phyloP scores from a whole-genome alignment of 2,888 invertebrate genomes.

The Metellina segmentata region DNA sequence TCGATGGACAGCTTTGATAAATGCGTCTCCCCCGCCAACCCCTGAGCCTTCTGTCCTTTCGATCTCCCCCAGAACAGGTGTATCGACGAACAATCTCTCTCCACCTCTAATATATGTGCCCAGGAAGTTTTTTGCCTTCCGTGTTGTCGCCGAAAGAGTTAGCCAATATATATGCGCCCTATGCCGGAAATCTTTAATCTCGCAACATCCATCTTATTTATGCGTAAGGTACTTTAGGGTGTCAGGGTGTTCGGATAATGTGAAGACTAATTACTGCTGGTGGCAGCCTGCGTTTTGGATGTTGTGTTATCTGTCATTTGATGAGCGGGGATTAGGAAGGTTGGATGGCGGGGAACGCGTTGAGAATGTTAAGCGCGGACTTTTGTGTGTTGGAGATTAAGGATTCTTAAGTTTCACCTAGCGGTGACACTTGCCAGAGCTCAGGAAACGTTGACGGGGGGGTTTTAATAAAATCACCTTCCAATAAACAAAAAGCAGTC shows the following conservation, averaged over 20 bases:
- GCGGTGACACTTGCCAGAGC: no score
- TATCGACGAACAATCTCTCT: slow-evolving; percentile 53
- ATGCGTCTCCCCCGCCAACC: slow-evolving; percentile 37
- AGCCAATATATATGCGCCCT: neutral
- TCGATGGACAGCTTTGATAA: slow-evolving; percentile 66
- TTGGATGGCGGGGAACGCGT: neutral
- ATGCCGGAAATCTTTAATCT: slow-evolving; percentile 64
- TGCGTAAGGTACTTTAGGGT: slow-evolving; percentile 53
- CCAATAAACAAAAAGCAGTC: no score
- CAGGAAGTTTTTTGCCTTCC: neutral
- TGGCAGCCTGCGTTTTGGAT: neutral
- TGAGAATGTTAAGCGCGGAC: no score
- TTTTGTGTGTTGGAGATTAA: no score
- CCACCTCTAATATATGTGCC: neutral
- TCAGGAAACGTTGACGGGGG: no score
- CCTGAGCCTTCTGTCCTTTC: slow-evolving; percentile 19
- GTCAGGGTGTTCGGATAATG: slow-evolving; percentile 52
- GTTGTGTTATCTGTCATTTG: slow-evolving; percentile 28
- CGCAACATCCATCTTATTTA: slow-evolving; percentile 64
- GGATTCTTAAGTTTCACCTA: no score
- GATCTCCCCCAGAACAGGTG: slow-evolving; percentile 57
- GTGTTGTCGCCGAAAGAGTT: slow-evolving; percentile 2
- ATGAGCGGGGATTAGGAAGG: slow-evolving; percentile 33
- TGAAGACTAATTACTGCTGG: slow-evolving; percentile 53
- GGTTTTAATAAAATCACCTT: no score